Conservation (phyloP, 2,797 vertebrate genomes). For the Poecilia picta region DNA sequence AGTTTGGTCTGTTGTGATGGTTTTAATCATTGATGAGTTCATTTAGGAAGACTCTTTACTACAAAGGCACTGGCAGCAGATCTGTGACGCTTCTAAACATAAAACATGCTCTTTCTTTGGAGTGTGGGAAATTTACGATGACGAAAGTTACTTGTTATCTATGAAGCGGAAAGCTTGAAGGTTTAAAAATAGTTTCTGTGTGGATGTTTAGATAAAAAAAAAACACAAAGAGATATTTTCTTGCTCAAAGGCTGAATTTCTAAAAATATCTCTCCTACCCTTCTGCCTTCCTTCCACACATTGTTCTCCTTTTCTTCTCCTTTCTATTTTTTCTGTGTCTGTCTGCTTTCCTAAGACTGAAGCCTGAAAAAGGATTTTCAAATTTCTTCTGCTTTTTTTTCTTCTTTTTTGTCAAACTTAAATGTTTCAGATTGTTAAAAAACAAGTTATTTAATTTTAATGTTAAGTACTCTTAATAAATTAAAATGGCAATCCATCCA, state of each 20-base stretch:
- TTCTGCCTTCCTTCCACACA: conserved; percentile 32
- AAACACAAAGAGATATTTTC: conserved; percentile 5
- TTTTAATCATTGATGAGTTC: neutral
- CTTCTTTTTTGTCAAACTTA: neutral
- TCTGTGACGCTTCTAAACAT: neutral
- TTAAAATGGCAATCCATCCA: neutral
- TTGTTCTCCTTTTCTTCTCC: conserved; percentile 32
- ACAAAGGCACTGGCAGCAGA: neutral
- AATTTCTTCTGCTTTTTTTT: neutral
- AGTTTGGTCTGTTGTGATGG: neutral
- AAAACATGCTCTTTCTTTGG: neutral
- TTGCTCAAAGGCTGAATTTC: conserved; percentile 24
- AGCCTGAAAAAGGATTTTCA: neutral
- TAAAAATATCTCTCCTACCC: conserved; percentile 45
- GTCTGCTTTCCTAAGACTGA: neutral
- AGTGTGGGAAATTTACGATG: neutral
- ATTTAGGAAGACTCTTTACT: neutral
- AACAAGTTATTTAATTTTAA: neutral
- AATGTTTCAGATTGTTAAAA: neutral
- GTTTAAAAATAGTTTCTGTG: neutral
- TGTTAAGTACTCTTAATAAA: neutral
- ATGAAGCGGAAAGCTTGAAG: neutral
- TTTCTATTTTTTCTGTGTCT: conserved; percentile 21
- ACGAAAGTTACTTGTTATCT: neutral
- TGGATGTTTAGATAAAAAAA: neutral